Percentiles rank a stretch among this genome's conserved stretches.
Evolutionary conservation across 1,140 invertebrate genomes (phyloP).

Genomic region (Drosophila persimilis): DNA sequence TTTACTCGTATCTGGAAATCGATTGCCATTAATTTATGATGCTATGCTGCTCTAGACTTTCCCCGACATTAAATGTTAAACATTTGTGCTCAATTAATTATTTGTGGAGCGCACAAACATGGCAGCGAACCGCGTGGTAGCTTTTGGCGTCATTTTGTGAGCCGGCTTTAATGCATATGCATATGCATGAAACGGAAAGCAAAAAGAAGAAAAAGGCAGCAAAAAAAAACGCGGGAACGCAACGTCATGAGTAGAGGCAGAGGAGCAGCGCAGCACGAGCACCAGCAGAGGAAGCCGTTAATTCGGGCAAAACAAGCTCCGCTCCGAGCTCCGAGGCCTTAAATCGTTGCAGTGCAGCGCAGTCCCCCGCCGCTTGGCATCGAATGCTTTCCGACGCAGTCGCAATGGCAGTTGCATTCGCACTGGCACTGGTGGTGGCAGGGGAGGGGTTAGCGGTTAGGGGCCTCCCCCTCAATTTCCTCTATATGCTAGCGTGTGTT

Average conservation of each 20-base stretch:
- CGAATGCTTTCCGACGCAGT: constrained; percentile 29
- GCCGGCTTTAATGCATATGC: constrained; percentile 43
- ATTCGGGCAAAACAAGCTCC: constrained; percentile 54
- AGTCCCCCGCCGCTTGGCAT: not conserved
- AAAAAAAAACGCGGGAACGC: constrained; percentile 48
- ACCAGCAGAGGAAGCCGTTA: constrained; percentile 37
- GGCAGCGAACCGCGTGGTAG: constrained; percentile 7
- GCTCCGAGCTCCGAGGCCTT: constrained; percentile 24
- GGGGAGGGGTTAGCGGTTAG: not conserved
- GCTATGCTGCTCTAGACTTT: constrained; percentile 9
- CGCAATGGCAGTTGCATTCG: constrained; percentile 33
- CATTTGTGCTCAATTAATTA: no score
- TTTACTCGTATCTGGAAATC: not conserved
- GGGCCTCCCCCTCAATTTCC: constrained; percentile 27
- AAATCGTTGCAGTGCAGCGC: constrained; percentile 23
- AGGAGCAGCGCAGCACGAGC: not conserved
- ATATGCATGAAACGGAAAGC: constrained; percentile 44
- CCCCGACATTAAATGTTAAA: constrained; percentile 11
- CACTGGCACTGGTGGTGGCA: no score
- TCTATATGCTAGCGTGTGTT: not conserved
- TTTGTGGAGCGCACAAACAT: not conserved
- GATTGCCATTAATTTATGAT: constrained; percentile 7
- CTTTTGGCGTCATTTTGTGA: constrained; percentile 27
- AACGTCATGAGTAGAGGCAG: constrained; percentile 15
- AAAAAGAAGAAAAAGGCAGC: constrained; percentile 16